Conservation (phyloP, 2,888 invertebrate genomes). For the Euclidia mi region DNA sequence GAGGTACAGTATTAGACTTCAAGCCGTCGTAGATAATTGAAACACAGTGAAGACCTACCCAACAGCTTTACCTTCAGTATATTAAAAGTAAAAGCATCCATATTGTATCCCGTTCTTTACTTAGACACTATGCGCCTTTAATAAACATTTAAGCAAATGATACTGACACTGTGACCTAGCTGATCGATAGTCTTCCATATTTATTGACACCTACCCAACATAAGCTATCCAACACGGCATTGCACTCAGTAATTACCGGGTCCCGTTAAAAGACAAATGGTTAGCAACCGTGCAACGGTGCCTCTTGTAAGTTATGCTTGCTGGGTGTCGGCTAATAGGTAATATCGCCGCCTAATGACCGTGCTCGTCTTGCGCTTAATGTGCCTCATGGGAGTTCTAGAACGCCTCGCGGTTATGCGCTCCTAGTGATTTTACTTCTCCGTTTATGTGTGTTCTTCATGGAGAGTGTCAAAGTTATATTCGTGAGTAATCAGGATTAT, state of each 20-base stretch:
- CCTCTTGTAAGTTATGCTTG: constrained; percentile 70
- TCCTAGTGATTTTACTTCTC: constrained; percentile 48
- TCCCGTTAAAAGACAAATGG: constrained; percentile 78
- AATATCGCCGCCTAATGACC: constrained; percentile 90
- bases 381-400: constrained; percentile 78
- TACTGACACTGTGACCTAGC: constrained; percentile 9
- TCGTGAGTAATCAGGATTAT: too few species aligned
- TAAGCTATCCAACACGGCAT: constrained; percentile 39
- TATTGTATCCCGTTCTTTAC: too few species aligned
- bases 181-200: constrained; percentile 9
- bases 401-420: constrained; percentile 52
- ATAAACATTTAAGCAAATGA: background rate
- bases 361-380: constrained; percentile 85
- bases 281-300: constrained; percentile 70
- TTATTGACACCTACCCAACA: constrained; percentile 35
- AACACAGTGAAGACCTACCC: too few species aligned
- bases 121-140: too few species aligned
- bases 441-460: constrained; percentile 21
- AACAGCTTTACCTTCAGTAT: too few species aligned
- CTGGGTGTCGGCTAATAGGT: constrained; percentile 87
- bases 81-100: too few species aligned
- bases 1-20: too few species aligned
- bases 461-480: background rate
- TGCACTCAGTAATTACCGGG: constrained; percentile 51
- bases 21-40: too few species aligned